Evolutionary conservation across 1,140 invertebrate species (phyloP).

Genomic region (Hermatobates lingyangjiaoensis): DNA sequence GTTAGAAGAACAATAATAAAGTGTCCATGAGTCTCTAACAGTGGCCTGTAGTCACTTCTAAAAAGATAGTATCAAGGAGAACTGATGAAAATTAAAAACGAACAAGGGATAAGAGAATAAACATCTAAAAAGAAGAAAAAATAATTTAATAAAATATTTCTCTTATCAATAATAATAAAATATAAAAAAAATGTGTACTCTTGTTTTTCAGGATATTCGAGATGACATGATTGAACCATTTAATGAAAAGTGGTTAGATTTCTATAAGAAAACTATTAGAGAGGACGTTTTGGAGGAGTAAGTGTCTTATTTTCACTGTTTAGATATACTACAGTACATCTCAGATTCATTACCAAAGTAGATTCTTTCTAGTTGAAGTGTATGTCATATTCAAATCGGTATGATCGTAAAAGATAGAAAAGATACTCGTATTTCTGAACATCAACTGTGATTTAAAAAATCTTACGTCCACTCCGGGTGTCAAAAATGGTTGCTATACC

Average conservation of each 20-base stretch:
- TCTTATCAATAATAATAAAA: not conserved
- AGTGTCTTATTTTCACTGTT: too few species aligned
- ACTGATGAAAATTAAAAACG: not conserved
- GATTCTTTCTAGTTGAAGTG: too few species aligned
- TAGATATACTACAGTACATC: not conserved
- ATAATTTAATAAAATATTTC: slow-evolving; percentile 1
- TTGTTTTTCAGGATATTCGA: slow-evolving; percentile 20
- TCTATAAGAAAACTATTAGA: slow-evolving; percentile 18
- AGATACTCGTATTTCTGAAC: slow-evolving; percentile 17
- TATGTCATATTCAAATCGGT: too few species aligned
- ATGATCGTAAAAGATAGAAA: slow-evolving; percentile 15
- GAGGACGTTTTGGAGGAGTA: not conserved
- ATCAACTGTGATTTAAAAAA: not conserved
- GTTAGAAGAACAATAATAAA: too few species aligned
- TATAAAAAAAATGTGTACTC: slow-evolving; percentile 1
- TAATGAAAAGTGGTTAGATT: slow-evolving; percentile 22
- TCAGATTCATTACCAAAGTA: slow-evolving; percentile 10
- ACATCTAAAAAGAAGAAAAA: not conserved
- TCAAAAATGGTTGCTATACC: slow-evolving; percentile 2
- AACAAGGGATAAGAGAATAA: not conserved
- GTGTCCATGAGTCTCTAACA: not conserved
- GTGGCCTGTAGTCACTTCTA: not conserved
- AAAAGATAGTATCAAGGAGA: not conserved
- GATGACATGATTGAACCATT: slow-evolving; percentile 26
- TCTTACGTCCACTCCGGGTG: slow-evolving; percentile 2